Evolutionary conservation across 2,113 vertebrate genomes (phyloP).

Genomic region (Mobula hypostoma): DNA sequence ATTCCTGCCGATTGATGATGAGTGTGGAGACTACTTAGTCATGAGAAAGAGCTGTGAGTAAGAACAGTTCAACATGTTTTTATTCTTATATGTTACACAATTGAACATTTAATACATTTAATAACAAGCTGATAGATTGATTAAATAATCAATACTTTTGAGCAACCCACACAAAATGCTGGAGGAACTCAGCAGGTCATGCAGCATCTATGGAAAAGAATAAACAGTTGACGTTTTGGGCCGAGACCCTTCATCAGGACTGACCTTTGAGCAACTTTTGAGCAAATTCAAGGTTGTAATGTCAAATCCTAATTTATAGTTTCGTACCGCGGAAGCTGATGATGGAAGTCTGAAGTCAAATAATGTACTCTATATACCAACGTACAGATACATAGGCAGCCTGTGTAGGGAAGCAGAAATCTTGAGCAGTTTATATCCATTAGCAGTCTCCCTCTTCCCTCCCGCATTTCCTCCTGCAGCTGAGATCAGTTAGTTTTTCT

Average conservation of each 20-base stretch:
- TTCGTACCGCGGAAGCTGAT: neutral
- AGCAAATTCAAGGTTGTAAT: neutral
- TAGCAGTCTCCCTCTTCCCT: neutral
- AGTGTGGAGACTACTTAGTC: conserved; percentile 94
- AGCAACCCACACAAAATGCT: neutral
- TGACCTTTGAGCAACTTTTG: neutral
- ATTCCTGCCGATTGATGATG: conserved; percentile 90
- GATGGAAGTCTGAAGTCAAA: neutral
- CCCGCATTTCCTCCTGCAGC: neutral
- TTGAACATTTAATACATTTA: neutral
- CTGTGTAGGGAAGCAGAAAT: neutral
- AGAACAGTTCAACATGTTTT: conserved; percentile 2
- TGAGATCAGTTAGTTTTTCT: neutral
- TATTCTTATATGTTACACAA: neutral
- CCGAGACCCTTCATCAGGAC: no score
- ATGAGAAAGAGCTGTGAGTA: conserved; percentile 95
- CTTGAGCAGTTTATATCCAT: neutral
- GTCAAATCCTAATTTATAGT: neutral
- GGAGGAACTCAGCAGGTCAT: no score
- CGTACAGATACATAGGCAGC: neutral
- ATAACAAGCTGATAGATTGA: no score
- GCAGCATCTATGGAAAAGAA: no score
- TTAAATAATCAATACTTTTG: neutral
- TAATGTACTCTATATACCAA: neutral
- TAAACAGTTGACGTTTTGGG: no score